Evolutionary conservation across 2,888 invertebrate genomes (phyloP), one percentile per base, ranked within the genome.

Genomic region (Harmothoe impar): DNA sequence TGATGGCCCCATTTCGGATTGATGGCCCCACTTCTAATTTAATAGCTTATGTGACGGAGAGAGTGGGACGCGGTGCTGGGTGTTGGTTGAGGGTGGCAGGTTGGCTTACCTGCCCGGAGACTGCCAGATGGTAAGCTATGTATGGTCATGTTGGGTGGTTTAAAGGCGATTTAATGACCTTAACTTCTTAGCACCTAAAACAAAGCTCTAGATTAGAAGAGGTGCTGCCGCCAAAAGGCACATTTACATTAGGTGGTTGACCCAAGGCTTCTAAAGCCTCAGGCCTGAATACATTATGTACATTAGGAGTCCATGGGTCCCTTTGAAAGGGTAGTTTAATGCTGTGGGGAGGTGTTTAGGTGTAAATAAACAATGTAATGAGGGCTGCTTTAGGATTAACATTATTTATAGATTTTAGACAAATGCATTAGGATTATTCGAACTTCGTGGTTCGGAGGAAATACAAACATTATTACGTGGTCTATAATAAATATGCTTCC

Each of bases 331-430:
- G 31, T 25, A 25, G 5, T 29, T 72, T 29, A 25, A 72, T 72
- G 72, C 25, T 72, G 5, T n/a, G 62, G 20, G 20, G n/a, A 62
- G 62, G n/a, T n/a, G 23, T 62, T 62, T 62, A 62, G 43, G 62
- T 62, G 62, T 62, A 62, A 62, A 62, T 62, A 62, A 62, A 62
- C 62, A 62, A n/a, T 3, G 23, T 62, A 62, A 62, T 62, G 62
- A 62, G 62, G 62, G 62, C 15, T 43, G 62, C 62, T 7, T 20
- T 62, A 62, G 62, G 62, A 43, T 43, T 43, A 43, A 43, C 43
- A 43, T 43, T 43, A 43, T 43, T 43, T 43, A 43, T 43, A 43
- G 43, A 43, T 43, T 43, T 43, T 43, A 43, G 3, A 10, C 43
- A 43, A 43, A 43, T 43, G 43, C 43, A 43, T 43, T 43, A 43